A percentile compares a stretch with the other conserved stretches of the same genome.
Conservation (phyloP, 2,113 vertebrate genomes). For the Illadopsis cleaveri region DNA sequence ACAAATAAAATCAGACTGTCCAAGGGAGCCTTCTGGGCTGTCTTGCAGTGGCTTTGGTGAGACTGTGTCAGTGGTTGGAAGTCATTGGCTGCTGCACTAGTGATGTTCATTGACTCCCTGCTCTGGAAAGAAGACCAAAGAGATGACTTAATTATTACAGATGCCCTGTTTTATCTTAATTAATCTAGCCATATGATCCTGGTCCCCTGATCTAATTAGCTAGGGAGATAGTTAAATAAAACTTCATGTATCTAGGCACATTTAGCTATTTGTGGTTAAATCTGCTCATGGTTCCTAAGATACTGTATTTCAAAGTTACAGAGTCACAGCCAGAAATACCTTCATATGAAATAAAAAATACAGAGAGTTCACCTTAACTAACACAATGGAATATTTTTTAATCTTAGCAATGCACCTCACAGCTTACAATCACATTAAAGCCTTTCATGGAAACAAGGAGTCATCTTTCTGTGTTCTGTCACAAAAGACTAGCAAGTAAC, state of each 20-base stretch:
- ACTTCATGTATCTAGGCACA: background rate
- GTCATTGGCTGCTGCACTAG: rapidly evolving
- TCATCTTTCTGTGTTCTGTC: background rate
- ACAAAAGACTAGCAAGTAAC: background rate
- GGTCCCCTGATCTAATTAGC: background rate
- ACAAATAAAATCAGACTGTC: background rate
- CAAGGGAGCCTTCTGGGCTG: background rate
- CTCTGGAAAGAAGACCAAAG: background rate
- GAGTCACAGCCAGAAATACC: background rate
- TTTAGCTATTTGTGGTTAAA: background rate
- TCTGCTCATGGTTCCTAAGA: background rate
- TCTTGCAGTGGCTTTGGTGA: background rate
- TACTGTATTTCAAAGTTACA: background rate
- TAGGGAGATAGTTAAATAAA: conserved; percentile 21
- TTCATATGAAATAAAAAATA: conserved; percentile 17
- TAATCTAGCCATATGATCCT: background rate
- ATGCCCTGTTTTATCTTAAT: background rate
- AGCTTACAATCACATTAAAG: background rate
- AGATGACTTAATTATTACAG: background rate
- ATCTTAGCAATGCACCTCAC: background rate
- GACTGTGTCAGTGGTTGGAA: background rate
- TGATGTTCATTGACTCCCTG: background rate
- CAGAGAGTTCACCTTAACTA: background rate
- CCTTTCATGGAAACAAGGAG: background rate
- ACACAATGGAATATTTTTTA: background rate